phyloP scores from a whole-genome alignment of 2,113 vertebrate species.

The Pluvialis apricaria region DNA sequence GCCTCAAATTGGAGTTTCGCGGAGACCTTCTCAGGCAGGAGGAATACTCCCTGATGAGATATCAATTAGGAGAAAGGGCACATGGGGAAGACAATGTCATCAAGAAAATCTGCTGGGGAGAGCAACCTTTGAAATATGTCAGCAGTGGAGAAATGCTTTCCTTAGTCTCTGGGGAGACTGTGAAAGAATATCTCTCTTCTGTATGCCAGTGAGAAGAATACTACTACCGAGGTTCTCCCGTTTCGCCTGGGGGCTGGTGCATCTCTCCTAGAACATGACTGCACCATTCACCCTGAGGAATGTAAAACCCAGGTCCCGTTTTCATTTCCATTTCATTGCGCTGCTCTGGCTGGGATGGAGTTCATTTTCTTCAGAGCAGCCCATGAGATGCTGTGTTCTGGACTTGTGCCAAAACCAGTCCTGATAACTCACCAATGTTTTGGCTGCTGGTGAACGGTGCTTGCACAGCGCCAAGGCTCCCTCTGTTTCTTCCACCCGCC shows the following conservation, averaged over 20 bases:
- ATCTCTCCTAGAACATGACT: background rate
- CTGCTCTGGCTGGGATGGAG: background rate
- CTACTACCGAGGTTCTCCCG: background rate
- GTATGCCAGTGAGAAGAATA: background rate
- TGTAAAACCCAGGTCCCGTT: background rate
- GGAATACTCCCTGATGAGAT: background rate
- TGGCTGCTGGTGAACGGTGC: rapidly evolving
- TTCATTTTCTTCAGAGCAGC: background rate
- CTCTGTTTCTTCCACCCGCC: background rate
- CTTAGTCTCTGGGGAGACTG: background rate
- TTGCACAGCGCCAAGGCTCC: background rate
- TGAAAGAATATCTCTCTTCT: background rate
- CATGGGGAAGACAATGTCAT: background rate
- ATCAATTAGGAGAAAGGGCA: background rate
- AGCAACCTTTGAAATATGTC: background rate
- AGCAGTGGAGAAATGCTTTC: background rate
- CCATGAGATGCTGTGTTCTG: background rate
- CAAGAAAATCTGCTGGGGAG: background rate
- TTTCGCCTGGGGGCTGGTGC: background rate
- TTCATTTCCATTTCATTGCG: background rate
- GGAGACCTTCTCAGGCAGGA: background rate
- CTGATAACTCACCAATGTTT: background rate
- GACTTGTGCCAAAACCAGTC: background rate
- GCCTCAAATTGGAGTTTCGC: background rate
- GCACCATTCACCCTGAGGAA: background rate